phyloP scores from a whole-genome alignment of 2,888 invertebrate genomes.

The Tenthredo livida region DNA sequence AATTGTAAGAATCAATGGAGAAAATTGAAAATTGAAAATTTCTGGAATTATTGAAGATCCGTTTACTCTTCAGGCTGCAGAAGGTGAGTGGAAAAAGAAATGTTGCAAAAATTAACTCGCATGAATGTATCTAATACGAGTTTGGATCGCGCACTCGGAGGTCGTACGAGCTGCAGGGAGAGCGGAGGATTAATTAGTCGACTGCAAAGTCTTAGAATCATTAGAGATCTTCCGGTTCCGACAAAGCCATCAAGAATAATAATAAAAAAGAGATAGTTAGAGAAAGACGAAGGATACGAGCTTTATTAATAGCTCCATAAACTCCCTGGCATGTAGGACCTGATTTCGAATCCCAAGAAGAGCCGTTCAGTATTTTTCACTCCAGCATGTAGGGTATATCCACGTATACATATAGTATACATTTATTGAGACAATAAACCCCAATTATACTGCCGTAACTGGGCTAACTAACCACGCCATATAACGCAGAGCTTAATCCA shows the following conservation, averaged over 20 bases:
- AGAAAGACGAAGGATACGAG: slow-evolving; percentile 25
- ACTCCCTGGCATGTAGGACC: slow-evolving; percentile 53
- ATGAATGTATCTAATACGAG: neutral
- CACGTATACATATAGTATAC: slow-evolving; percentile 65
- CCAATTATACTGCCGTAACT: slow-evolving; percentile 72
- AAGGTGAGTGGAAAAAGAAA: neutral
- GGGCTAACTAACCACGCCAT: slow-evolving; percentile 71
- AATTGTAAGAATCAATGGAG: slow-evolving; percentile 15
- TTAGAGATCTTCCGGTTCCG: slow-evolving; percentile 53
- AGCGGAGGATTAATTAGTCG: slow-evolving; percentile 38
- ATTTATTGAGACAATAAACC: slow-evolving; percentile 76
- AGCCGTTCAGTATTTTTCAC: slow-evolving; percentile 8
- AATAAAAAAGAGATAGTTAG: neutral
- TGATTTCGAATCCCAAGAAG: slow-evolving; percentile 75
- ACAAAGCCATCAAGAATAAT: slow-evolving; percentile 40
- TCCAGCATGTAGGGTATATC: neutral
- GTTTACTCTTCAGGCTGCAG: neutral
- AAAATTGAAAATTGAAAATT: neutral
- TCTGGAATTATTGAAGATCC: neutral
- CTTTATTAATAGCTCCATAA: slow-evolving; percentile 51
- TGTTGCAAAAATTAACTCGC: neutral
- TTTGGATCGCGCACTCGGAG: neutral
- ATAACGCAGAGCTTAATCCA: slow-evolving; percentile 14
- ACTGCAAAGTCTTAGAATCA: slow-evolving; percentile 42
- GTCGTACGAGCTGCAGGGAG: neutral